These are phyloP conservation scores for Cheilosia scutellata DNA, from an alignment of 2,888 invertebrate species.

Conservation along the genomic window DNA sequence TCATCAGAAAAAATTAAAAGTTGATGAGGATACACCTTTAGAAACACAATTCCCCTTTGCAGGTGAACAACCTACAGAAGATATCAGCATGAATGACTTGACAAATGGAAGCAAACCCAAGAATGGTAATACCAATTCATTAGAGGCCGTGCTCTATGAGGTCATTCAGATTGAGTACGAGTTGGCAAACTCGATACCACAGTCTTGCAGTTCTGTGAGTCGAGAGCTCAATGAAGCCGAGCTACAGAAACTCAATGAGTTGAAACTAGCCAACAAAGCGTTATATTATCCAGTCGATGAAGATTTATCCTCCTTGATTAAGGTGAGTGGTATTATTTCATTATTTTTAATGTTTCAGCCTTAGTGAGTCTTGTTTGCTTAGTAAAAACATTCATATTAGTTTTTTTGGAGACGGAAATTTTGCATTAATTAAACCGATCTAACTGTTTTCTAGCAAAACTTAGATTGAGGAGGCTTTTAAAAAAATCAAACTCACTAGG, in stretches of 20 bases:
- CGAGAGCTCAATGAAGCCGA: conserved; percentile 91
- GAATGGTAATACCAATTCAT: conserved; percentile 85
- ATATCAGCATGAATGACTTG: conserved; percentile 79
- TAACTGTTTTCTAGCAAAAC: not conserved
- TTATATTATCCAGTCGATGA: conserved; percentile 93
- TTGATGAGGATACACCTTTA: not conserved
- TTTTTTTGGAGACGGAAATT: too few relatives aligned
- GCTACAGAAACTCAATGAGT: conserved; percentile 91
- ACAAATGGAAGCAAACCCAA: conserved; percentile 72
- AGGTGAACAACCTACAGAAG: conserved; percentile 54
- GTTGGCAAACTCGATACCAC: conserved; percentile 83
- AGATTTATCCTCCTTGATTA: conserved; percentile 89
- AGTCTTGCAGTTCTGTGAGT: conserved; percentile 73
- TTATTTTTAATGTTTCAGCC: conserved; percentile 37
- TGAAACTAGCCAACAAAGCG: conserved; percentile 94
- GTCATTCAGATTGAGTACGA: conserved; percentile 94
- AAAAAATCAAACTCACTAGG: not conserved
- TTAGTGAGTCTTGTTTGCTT: not conserved
- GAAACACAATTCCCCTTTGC: conserved; percentile 11
- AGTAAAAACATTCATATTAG: too few relatives aligned
- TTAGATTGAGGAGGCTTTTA: too few relatives aligned
- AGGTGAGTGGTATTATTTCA: conserved; percentile 83
- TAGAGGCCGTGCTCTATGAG: conserved; percentile 93
- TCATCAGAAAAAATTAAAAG: not conserved
- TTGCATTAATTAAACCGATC: too few relatives aligned